Evolutionary conservation across 2,797 vertebrate genomes (phyloP), one percentile per base, ranked within the genome.

Genomic region (Myotis findleyi): DNA sequence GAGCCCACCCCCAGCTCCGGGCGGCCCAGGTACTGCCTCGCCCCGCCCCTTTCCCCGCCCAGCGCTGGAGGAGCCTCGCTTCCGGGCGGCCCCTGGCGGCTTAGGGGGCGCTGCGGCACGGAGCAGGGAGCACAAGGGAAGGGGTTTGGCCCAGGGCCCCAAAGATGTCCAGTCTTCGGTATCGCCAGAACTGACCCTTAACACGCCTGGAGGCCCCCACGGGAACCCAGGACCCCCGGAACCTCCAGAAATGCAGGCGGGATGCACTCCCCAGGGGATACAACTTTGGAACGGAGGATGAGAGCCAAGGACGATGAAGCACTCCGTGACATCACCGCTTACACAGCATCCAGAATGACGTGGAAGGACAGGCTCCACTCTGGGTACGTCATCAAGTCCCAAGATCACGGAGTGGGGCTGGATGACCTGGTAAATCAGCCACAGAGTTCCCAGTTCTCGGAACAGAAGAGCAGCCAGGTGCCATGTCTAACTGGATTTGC

Each of bases 31-130:
- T 93, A 95, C 47, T 23, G 95, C 85, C 17, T 47, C n/a, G 94
- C 69, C 95, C 96, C 79, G 96, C 97, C 96, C 90, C 91, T 94
- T 10, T 44, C 97, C 95, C 95, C 96, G 94, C 95, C 97, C 97
- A 93, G 91, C 95, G 96, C 96, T 87, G 51, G 20, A 76, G 94
- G 96, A 97, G 97, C 94, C 97, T 95, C 87, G 93, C 94, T 93
- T 96, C 89, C 93, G 71, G 96, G 95, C 82, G 87, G 96, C 95
- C 95, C 80, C 97, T 95, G 96, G 94, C 25, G 95, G 96, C 93
- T 49, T 49, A 62, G 59, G 71, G 82, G 91, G 30, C 80, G 93
- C 79, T 93, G 94, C 41, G 41, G 89, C 89, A 30, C 41, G 2
- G 66, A 13, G 79, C 6, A 2, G 0, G 5, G 53, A 92, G 71